Evolutionary conservation across 2,797 vertebrate species (phyloP), one percentile per base, ranked within the genome.

Genomic region (Hydrocynus forskahlii): DNA sequence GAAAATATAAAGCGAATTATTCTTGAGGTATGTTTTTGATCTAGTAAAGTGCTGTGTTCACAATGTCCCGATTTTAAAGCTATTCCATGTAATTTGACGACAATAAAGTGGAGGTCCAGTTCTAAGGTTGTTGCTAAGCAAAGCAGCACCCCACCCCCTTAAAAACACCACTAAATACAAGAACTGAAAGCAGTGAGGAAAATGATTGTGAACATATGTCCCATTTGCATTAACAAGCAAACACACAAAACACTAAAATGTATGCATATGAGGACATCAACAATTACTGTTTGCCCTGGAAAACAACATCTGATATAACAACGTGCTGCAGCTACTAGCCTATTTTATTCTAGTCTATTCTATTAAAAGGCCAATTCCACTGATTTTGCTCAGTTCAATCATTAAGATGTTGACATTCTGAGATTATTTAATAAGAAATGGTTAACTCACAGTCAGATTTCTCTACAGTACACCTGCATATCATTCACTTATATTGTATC

Each of bases 11-110:
- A 81, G 67, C 23, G 13, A 62, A 81, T 63, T 5, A 81, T 78
- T 84, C 78, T 72, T 45, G 79, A 38, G 60, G 35, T 80, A 74
- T 78, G 66, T 67, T 78, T 63, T 78, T 81, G 73, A 80, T 72
- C 66, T 68, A 79, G 54, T 70, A 54, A 68, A 75, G 25, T 29
- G 66, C 17, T 63, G 45, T 73, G 78, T 78, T 71, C 76, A 72
- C 40, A 38, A 67, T 75, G 64, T 81, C 70, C 75, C 38, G 7
- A 29, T 76, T 48, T 54, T 78, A 75, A 80, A 82, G 45, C 55
- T 71, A 38, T 54, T 10, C 50, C 69, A 5, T 14, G 71, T 68
- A 57, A n/a, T 80, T 75, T 67, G 35, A 66, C 57, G 50, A 81
- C 63, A 66, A 60, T 59, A 68, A 81, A 59, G 9, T 12, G 14